phyloP scores from a whole-genome alignment of 2,888 invertebrate genomes.

The Diogma glabrata region DNA sequence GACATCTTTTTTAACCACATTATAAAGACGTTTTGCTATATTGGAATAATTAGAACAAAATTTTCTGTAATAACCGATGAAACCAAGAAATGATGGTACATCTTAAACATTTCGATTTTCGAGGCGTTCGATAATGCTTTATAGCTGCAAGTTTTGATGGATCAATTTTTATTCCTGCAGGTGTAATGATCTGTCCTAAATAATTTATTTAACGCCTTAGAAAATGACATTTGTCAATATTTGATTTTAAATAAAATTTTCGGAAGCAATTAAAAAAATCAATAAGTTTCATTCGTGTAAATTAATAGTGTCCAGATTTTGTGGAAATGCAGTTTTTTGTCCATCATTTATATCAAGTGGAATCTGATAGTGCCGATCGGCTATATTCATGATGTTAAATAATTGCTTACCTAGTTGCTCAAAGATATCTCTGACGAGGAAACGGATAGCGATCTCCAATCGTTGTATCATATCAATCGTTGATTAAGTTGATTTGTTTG shows the following conservation, averaged over 20 bases:
- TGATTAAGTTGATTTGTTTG: too few relatives aligned
- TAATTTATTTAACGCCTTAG: conserved; percentile 18
- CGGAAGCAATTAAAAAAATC: conserved; percentile 18
- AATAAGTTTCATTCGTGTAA: too few relatives aligned
- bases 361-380: too few relatives aligned
- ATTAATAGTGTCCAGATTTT: too few relatives aligned
- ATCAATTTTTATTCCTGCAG: conserved; percentile 19
- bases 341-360: too few relatives aligned
- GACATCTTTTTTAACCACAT: conserved; percentile 17
- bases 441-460: too few relatives aligned
- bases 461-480: too few relatives aligned
- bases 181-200: conserved; percentile 18
- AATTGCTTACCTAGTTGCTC: too few relatives aligned
- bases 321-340: too few relatives aligned
- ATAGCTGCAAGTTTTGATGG: conserved; percentile 18
- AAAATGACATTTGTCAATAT: conserved; percentile 23
- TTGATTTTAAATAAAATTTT: conserved; percentile 17
- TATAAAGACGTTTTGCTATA: conserved; percentile 21
- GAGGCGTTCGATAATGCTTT: conserved; percentile 18
- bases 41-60: conserved; percentile 22
- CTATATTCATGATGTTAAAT: too few relatives aligned
- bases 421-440: too few relatives aligned
- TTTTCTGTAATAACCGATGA: conserved; percentile 24
- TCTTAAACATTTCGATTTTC: conserved; percentile 17
- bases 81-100: too few relatives aligned